Conservation (phyloP, 23 tunicate species). For the Clavelina lepadiformis region DNA sequence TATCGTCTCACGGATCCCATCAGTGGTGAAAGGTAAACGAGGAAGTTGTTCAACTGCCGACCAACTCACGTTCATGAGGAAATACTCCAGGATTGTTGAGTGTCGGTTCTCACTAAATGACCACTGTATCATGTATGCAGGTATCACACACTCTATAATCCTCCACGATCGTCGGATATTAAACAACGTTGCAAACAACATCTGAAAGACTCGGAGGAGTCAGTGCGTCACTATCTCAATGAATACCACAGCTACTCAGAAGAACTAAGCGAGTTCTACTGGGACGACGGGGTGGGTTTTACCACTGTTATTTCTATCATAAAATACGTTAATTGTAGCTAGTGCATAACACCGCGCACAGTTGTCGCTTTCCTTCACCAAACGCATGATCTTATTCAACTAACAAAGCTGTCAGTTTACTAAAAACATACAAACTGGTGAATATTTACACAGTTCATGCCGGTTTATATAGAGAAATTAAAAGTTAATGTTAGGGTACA, state of each 20-base stretch:
- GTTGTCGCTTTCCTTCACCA: background rate
- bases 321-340: background rate
- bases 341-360: background rate
- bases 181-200: slow-evolving; percentile 56
- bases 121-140: slow-evolving; percentile 12
- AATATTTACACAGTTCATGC: no score
- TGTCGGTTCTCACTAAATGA: background rate
- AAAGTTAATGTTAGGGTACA: no score
- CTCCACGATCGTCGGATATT: slow-evolving; percentile 66
- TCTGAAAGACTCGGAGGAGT: slow-evolving; percentile 55
- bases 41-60: background rate
- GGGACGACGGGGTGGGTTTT: slow-evolving; percentile 62
- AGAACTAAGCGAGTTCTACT: slow-evolving; percentile 68
- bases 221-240: slow-evolving; percentile 37
- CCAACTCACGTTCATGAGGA: no score
- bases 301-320: background rate
- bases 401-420: no score
- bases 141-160: slow-evolving; percentile 81
- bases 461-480: no score
- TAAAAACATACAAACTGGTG: no score
- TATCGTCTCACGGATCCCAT: slow-evolving; percentile 80
- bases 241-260: slow-evolving; percentile 46
- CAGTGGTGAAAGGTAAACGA: slow-evolving; percentile 94
- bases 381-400: background rate
- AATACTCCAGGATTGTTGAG: background rate